Conservation (phyloP, 2,888 invertebrate genomes). For the Tipula unca region DNA sequence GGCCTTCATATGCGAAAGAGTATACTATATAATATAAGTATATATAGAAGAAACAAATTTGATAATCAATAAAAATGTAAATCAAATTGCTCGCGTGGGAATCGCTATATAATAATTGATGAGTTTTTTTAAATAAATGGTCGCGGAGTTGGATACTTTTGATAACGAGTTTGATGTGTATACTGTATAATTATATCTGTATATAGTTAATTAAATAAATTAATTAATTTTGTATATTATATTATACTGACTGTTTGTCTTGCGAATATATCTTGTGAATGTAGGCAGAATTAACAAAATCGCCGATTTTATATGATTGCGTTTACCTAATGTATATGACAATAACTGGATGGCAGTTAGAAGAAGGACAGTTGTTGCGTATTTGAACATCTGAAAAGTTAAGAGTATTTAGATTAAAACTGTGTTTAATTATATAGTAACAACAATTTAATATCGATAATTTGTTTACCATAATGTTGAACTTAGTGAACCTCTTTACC, state of each 20-base stretch:
- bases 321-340: background rate
- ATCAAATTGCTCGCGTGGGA: background rate
- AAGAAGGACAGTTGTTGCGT: background rate
- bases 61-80: background rate
- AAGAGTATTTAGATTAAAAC: background rate
- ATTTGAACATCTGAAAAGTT: background rate
- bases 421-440: no score
- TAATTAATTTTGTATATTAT: no score
- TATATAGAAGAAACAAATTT: background rate
- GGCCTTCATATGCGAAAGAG: slow-evolving; percentile 19
- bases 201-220: no score
- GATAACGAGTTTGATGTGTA: background rate
- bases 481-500: no score
- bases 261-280: background rate
- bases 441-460: no score
- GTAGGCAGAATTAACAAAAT: no score
- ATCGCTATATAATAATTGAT: background rate
- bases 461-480: no score
- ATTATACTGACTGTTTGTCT: background rate
- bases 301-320: background rate
- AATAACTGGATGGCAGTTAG: background rate
- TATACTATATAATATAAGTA: no score
- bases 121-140: no score
- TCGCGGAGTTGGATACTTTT: no score
- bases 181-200: background rate